Base-by-base conservation (phyloP, 2,113 vertebrate species). In the Sylvietta virens region DNA sequence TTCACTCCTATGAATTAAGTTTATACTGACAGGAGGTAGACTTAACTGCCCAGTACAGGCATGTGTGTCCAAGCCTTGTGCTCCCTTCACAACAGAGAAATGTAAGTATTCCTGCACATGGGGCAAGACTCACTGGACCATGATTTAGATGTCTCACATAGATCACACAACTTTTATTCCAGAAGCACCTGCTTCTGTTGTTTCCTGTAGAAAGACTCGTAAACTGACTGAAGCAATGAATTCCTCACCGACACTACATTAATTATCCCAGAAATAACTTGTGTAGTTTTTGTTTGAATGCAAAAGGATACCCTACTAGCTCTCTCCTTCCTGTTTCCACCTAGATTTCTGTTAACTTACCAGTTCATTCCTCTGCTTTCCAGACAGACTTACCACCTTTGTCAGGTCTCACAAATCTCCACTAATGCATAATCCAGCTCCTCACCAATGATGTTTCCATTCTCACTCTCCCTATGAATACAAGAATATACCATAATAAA, bases 61-160 rank as follows among this genome's bases (percentile, higher is more conserved):
- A 23, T 33, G n/a, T 80, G 7, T 40, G 17, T 87, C 31, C 33
- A 72, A 77, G 33, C 39, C 22, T 72, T 58, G 21, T 72, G n/a
- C 24, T 83, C 10, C 5, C 24, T 58, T 76, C 57, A 35, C 12
- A 77, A 16, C 28, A 71, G n/a, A 71, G 28, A 87, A 66, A 39
- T 39, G 28, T 62, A 39, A 16, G 3, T 74, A 40, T 84, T 71
- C 84, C 44, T 81, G 16, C 26, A 35, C 19, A 18, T 39, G 28
- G 4, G 24, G 28, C 15, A 20, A 0, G 1, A 76, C 44, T 86
- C 16, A 45, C 73, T 50, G 1, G 1, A 66, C 50, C 7, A 13
- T 74, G 71, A 22, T 19, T 51, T 80, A 39, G 27, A 39, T 6
- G 2, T 51, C 33, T 65, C 7, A 20, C 0, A 1, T 15, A 57